Evolutionary conservation across 2,113 vertebrate species (phyloP).

Genomic region (Lampris incognitus): DNA sequence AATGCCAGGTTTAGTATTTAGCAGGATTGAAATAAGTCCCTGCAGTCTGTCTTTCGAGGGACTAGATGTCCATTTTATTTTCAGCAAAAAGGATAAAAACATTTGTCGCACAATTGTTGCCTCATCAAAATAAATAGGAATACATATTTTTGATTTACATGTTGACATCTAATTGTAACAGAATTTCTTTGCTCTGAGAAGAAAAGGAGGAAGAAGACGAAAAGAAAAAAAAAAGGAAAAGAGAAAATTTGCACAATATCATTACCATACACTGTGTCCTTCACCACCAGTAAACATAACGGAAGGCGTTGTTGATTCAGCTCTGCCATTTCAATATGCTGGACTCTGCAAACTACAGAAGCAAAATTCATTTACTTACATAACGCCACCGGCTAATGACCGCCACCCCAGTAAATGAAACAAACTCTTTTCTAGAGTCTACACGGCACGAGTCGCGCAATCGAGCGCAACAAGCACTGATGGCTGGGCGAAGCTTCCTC

Average conservation of each 20-base stretch:
- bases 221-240: background rate
- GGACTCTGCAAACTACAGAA: slow-evolving; percentile 72
- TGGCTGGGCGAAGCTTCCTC: slow-evolving; percentile 34
- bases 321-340: slow-evolving; percentile 51
- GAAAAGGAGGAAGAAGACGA: background rate
- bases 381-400: slow-evolving; percentile 46
- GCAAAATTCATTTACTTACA: slow-evolving; percentile 71
- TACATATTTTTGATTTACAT: slow-evolving; percentile 73
- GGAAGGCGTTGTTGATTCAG: slow-evolving; percentile 47
- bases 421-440: slow-evolving; percentile 19
- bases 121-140: slow-evolving; percentile 79
- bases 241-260: slow-evolving; percentile 56
- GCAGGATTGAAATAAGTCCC: slow-evolving; percentile 43
- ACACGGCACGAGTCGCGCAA: slow-evolving; percentile 40
- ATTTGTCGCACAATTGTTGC: slow-evolving; percentile 76
- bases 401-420: slow-evolving; percentile 47
- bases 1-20: slow-evolving; percentile 8
- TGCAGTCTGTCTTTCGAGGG: slow-evolving; percentile 61
- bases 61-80: slow-evolving; percentile 81
- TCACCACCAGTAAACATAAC: slow-evolving; percentile 58
- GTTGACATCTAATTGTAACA: slow-evolving; percentile 72
- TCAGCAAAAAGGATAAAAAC: slow-evolving; percentile 81
- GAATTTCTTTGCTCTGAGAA: slow-evolving; percentile 47
- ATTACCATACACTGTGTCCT: slow-evolving; percentile 71
- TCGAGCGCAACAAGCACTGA: slow-evolving; percentile 49